Conservation (phyloP, 2,888 invertebrate species). For the Macropis europaea region DNA sequence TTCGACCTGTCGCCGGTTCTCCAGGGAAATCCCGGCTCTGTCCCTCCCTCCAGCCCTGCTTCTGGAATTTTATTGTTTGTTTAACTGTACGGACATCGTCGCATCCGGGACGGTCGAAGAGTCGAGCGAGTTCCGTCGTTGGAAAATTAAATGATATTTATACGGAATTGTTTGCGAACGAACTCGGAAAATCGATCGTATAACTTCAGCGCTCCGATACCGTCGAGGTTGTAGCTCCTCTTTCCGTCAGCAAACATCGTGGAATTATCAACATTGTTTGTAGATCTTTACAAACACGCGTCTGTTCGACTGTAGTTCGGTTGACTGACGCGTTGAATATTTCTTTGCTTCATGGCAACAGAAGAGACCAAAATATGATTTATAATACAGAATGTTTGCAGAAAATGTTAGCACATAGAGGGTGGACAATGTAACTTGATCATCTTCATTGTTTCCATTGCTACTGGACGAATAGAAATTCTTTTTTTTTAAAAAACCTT, state of each 20-base stretch:
- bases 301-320: too few species aligned
- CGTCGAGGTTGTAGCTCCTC: background rate
- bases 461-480: too few species aligned
- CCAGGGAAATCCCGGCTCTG: slow-evolving; percentile 28
- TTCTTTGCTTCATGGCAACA: too few species aligned
- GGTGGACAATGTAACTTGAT: too few species aligned
- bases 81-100: slow-evolving; percentile 11
- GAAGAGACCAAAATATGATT: too few species aligned
- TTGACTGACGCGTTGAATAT: too few species aligned
- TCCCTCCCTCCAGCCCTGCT: background rate
- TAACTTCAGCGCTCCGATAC: background rate
- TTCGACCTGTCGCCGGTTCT: slow-evolving; percentile 7
- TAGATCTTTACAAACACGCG: too few species aligned
- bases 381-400: too few species aligned
- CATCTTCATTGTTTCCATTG: too few species aligned
- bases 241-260: background rate
- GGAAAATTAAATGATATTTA: slow-evolving; percentile 10
- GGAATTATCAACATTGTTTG: background rate
- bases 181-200: background rate
- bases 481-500: too few species aligned
- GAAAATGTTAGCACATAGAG: too few species aligned
- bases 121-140: background rate
- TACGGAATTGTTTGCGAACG: background rate
- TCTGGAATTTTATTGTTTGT: slow-evolving; percentile 26
- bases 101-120: background rate